Conservation (phyloP, 1,140 invertebrate genomes). For the Neocloeon triangulifer region DNA sequence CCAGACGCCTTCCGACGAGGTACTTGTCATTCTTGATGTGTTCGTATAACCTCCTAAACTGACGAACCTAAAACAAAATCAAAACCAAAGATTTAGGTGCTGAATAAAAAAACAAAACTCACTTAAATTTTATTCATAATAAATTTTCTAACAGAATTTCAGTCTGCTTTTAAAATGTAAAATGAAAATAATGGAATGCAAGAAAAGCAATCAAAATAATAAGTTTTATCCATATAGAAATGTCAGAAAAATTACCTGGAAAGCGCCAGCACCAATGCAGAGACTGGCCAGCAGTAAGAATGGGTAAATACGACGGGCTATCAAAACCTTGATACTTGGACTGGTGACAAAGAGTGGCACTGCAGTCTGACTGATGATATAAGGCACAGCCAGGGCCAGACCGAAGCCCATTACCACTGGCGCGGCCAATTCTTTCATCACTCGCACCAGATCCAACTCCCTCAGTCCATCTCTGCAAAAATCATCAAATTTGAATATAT, state of each 20-base stretch:
- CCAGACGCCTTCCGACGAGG: slow-evolving; percentile 77
- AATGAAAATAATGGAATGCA: too few species aligned
- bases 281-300: slow-evolving; percentile 50
- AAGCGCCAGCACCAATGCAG: slow-evolving; percentile 39
- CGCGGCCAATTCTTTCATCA: slow-evolving; percentile 62
- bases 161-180: too few species aligned
- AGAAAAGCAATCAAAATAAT: too few species aligned
- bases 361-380: slow-evolving; percentile 62
- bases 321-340: slow-evolving; percentile 45
- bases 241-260: too few species aligned
- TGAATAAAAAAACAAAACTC: too few species aligned
- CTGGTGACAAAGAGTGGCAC: slow-evolving; percentile 55
- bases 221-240: too few species aligned
- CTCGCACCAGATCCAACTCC: slow-evolving; percentile 74
- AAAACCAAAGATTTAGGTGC: too few species aligned
- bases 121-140: too few species aligned
- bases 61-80: slow-evolving; percentile 70
- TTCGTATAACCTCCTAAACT: slow-evolving; percentile 86
- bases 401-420: slow-evolving; percentile 77
- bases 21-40: slow-evolving; percentile 99
- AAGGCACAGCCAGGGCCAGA: slow-evolving; percentile 70
- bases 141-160: too few species aligned
- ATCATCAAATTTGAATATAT: too few species aligned
- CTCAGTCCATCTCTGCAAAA: slow-evolving; percentile 88
- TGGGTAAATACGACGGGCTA: slow-evolving; percentile 80